phyloP scores from a whole-genome alignment of 2,113 vertebrate genomes.

The Cervus canadensis region DNA sequence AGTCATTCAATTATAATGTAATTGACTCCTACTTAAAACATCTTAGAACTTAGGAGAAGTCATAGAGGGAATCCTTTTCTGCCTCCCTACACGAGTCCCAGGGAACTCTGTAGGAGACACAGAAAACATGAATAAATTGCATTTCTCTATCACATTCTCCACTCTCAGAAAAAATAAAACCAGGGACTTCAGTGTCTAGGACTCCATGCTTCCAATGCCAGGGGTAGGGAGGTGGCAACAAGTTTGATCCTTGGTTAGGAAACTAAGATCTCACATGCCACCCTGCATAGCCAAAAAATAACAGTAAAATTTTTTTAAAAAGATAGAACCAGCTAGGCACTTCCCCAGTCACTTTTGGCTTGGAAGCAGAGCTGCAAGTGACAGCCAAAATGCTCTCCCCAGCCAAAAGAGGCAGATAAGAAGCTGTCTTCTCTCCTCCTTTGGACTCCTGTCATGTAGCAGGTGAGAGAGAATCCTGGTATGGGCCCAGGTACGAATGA shows the following conservation, averaged over 20 bases:
- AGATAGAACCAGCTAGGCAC: neutral
- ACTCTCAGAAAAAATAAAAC: neutral
- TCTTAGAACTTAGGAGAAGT: neutral
- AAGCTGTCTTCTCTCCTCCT: neutral
- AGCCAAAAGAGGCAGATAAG: neutral
- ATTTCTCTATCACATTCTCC: neutral
- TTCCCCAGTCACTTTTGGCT: neutral
- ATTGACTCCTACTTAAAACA: neutral
- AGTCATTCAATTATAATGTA: neutral
- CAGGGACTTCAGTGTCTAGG: neutral
- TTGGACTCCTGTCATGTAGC: neutral
- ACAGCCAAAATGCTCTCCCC: neutral
- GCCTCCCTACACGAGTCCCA: neutral
- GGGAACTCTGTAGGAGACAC: neutral
- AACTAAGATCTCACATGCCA: neutral
- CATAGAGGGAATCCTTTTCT: neutral
- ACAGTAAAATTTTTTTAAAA: neutral
- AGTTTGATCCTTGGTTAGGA: neutral
- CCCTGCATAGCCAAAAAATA: neutral
- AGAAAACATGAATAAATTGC: neutral
- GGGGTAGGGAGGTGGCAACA: neutral
- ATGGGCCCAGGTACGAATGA: neutral
- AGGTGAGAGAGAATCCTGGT: neutral
- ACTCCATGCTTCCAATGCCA: neutral
- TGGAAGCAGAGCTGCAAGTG: neutral